Evolutionary conservation across 2,797 vertebrate genomes (phyloP), one percentile per base, ranked within the genome.

Genomic region (Anas bernieri): DNA sequence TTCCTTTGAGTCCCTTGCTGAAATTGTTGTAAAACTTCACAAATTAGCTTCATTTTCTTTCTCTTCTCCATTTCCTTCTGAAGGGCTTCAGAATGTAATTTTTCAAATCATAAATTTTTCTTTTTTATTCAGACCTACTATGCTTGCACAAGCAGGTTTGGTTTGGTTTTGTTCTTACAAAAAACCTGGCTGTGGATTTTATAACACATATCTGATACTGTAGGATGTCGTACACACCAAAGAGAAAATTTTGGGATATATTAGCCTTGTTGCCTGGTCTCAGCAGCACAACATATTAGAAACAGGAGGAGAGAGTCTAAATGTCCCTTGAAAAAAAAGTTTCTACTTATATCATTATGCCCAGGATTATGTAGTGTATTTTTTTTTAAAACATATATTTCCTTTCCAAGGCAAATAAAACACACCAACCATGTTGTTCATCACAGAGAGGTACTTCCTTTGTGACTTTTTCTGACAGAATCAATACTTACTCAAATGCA

Each of bases 401-500:
- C 18, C 20, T 28, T 58, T 54, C 23, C 41, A 58, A 52, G 39
- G 46, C 30, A 93, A 94, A 80, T 37, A 93, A 85, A 64, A 37
- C 33, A 55, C n/a, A 25, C 6, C 43, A 55, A 78, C 10, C 14
- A 39, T 61, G 69, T 70, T 48, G 41, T 83, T 66, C 28, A 56
- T 59, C 64, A 54, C 25, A 63, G 12, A 48, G 16, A 77, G 18
- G n/a, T 66, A 39, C 21, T 12, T 67, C 18, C 55, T 66, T 70
- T 87, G 46, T 83, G 18, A 52, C 15, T 7, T 3, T 67, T 58
- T 90, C 76, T 55, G 50, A 88, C 63, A 80, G 77, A 83, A 80
- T 33, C 81, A 87, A 86, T 80, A 99, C 99, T 99, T 96, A 99
- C 99, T 99, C 99, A 90, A 99, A 99, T 37, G 99, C 98, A 84